Conservation (phyloP, 2,113 vertebrate species). For the Isurus oxyrinchus region DNA sequence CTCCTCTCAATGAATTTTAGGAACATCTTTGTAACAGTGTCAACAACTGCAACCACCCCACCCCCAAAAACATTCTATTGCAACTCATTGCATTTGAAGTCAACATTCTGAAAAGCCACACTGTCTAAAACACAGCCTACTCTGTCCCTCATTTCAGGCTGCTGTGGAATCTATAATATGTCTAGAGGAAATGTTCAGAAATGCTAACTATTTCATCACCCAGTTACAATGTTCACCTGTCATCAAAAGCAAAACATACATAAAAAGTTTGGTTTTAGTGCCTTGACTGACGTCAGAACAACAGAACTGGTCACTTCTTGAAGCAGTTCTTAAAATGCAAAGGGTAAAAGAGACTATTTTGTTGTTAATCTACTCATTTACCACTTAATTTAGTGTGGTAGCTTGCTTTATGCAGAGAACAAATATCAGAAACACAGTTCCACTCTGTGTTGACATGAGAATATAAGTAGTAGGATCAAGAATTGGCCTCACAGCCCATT, state of each 20-base stretch:
- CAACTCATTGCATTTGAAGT: not conserved
- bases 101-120: no score
- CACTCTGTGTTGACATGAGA: not conserved
- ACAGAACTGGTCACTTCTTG: not conserved
- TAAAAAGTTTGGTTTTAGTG: not conserved
- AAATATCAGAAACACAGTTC: not conserved
- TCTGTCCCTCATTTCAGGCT: not conserved
- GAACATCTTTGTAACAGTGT: not conserved
- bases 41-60: not conserved
- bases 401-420: not conserved
- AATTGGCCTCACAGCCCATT: no score
- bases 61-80: no score
- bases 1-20: not conserved
- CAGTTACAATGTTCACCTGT: not conserved
- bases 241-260: not conserved
- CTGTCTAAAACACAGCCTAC: not conserved
- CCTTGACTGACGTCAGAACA: not conserved
- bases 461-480: no score
- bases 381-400: not conserved
- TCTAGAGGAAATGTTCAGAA: not conserved
- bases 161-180: not conserved
- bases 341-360: not conserved
- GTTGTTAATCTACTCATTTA: not conserved
- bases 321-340: not conserved
- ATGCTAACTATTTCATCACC: not conserved